These are phyloP conservation scores for Paralichthys olivaceus DNA, from an alignment of 2,113 vertebrate species.

Conservation along the genomic window DNA sequence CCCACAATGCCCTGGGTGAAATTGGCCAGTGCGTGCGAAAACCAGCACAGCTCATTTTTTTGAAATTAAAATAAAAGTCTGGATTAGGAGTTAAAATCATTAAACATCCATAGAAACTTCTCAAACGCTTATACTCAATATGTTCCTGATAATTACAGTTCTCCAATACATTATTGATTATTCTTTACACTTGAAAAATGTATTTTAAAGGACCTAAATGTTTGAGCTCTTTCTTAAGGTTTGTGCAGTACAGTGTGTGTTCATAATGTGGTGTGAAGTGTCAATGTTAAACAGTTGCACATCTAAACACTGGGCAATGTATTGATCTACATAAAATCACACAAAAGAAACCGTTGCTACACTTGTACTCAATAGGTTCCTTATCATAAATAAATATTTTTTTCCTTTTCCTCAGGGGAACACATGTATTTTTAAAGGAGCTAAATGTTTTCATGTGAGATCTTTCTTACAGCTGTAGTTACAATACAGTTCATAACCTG, in stretches of 20 bases:
- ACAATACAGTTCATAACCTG: constrained; percentile 59
- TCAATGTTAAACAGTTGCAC: not conserved
- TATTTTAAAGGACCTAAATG: no score
- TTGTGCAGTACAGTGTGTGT: no score
- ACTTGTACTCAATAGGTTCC: no score
- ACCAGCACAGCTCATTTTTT: not conserved
- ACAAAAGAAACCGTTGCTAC: no score
- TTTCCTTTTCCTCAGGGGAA: no score
- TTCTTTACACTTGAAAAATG: no score
- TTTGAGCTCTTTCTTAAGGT: no score
- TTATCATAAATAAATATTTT: no score
- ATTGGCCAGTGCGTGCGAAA: constrained; percentile 16
- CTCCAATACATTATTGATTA: no score
- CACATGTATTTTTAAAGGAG: constrained; percentile 5
- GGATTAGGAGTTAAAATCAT: not conserved
- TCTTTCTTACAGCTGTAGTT: constrained; percentile 16
- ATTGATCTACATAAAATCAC: not conserved
- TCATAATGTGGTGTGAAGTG: not conserved
- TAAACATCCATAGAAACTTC: not conserved
- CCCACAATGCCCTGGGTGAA: constrained; percentile 31
- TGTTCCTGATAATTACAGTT: not conserved
- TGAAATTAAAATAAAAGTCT: not conserved
- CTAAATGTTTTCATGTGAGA: constrained; percentile 45
- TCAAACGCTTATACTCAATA: not conserved
- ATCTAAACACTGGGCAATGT: not conserved